phyloP scores from a whole-genome alignment of 2,113 vertebrate genomes.

The Pituophis catenifer region DNA sequence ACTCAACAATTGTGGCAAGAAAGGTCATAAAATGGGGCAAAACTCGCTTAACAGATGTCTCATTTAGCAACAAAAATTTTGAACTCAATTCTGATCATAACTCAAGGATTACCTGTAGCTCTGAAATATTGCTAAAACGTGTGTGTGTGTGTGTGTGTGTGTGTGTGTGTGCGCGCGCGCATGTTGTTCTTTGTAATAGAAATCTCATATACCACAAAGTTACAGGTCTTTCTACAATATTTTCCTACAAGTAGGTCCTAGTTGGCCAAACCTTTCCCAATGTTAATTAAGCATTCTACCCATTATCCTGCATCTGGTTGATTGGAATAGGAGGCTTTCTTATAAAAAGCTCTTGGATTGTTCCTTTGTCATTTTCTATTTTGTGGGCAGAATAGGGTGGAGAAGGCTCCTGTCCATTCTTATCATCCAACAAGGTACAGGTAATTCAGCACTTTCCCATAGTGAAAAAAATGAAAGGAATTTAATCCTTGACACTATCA shows the following conservation, averaged over 20 bases:
- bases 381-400: not conserved
- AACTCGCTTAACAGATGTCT: not conserved
- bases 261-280: not conserved
- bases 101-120: not conserved
- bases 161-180: too few species aligned
- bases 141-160: too few species aligned
- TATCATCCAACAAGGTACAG: not conserved
- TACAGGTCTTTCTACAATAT: not conserved
- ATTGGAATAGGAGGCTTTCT: not conserved
- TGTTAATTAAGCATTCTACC: not conserved
- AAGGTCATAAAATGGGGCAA: not conserved
- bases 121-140: not conserved
- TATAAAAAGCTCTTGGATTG: not conserved
- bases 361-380: not conserved
- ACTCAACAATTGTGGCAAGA: not conserved
- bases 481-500: not conserved
- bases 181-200: not conserved
- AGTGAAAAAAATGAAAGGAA: not conserved
- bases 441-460: not conserved
- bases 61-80: not conserved
- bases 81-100: not conserved
- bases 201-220: not conserved
- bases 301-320: not conserved
- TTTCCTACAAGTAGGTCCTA: not conserved
- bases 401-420: not conserved